Percentiles rank a stretch among this genome's conserved stretches.
phyloP scores from a whole-genome alignment of 2,888 invertebrate genomes.

The Caenorhabditis sulstoni region DNA sequence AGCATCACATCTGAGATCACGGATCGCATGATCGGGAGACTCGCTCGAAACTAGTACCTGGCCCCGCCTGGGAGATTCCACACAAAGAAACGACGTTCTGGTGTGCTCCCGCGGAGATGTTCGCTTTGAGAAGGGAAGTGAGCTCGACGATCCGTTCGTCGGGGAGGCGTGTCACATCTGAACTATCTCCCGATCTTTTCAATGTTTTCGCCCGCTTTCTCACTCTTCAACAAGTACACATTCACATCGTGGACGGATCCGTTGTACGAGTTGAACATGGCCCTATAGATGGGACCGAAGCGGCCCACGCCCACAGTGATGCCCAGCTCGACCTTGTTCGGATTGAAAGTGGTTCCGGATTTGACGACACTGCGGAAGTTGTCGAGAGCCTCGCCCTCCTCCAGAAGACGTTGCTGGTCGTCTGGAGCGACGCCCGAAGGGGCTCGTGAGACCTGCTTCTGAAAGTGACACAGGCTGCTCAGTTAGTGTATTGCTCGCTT shows the following conservation, averaged over 20 bases:
- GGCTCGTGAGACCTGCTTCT: slow-evolving; percentile 47
- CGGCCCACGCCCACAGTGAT: slow-evolving; percentile 49
- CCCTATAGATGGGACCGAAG: slow-evolving; percentile 58
- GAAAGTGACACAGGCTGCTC: slow-evolving; percentile 16
- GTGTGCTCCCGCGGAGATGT: slow-evolving; percentile 55
- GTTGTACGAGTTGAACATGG: slow-evolving; percentile 60
- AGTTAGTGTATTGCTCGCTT: slow-evolving; percentile 2
- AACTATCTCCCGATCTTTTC: neutral
- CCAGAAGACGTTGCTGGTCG: slow-evolving; percentile 33
- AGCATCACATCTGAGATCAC: slow-evolving; percentile 52
- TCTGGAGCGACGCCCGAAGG: slow-evolving; percentile 39
- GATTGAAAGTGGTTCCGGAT: slow-evolving; percentile 50
- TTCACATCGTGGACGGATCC: slow-evolving; percentile 60
- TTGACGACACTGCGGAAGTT: slow-evolving; percentile 35
- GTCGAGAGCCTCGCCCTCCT: slow-evolving; percentile 30
- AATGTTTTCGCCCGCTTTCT: neutral
- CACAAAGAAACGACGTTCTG: slow-evolving; percentile 57
- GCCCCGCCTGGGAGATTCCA: slow-evolving; percentile 42
- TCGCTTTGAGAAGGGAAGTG: slow-evolving; percentile 39
- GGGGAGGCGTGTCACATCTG: slow-evolving; percentile 44
- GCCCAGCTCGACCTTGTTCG: slow-evolving; percentile 53
- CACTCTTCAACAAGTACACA: slow-evolving; percentile 55
- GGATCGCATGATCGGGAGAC: neutral
- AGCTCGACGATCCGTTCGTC: slow-evolving; percentile 38
- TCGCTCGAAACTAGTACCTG: slow-evolving; percentile 24